Base-by-base conservation (phyloP, 1,140 invertebrate species). In the Prorops nasuta region DNA sequence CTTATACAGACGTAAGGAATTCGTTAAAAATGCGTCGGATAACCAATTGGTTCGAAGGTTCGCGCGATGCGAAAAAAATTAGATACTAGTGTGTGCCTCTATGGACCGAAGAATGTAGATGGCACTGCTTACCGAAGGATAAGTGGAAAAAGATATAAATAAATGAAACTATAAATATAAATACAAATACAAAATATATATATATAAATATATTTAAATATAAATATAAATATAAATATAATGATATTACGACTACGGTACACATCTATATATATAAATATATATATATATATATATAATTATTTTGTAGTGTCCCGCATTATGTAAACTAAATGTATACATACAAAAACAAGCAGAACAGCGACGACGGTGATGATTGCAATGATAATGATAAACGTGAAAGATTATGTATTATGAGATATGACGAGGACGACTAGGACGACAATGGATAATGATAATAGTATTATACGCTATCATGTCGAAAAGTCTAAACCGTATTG, bases 401-500 rank as follows among this genome's bases (percentile, higher is more conserved):
- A 53, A 3, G 59, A 44, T 18, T 56, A 56, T 61, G 53, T 61
- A 54, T 62, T 56, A 57, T 60, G 58, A 59, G 21, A 44, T 54
- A 63, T 32, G 53, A 60, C 58, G 59, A 66, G 44, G 58, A 64
- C 52, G 56, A 57, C 62, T 54, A 63, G 56, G 58, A 54, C 60
- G 69, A 64, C 62, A 66, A 72, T 68, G 59, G 61, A 61, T 67
- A 69, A 75, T 63, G 68, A 73, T 75, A 75, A 75, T 77, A 75
- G 72, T 75, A 75, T 74, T 76, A 74, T 63, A 67, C 69, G 69
- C 74, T 75, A 74, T 71, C 74, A 72, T 72, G 71, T 77, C 73
- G 72, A 67, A 67, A 64, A 76, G 72, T 76, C 70, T 73, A 76
- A 77, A 77, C 72, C 72, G 65, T 76, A 77, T 74, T 77, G 75